Percentiles rank a stretch among this genome's conserved stretches.
phyloP scores from a whole-genome alignment of 2,888 invertebrate genomes.

The Apomyelois bistriatella region DNA sequence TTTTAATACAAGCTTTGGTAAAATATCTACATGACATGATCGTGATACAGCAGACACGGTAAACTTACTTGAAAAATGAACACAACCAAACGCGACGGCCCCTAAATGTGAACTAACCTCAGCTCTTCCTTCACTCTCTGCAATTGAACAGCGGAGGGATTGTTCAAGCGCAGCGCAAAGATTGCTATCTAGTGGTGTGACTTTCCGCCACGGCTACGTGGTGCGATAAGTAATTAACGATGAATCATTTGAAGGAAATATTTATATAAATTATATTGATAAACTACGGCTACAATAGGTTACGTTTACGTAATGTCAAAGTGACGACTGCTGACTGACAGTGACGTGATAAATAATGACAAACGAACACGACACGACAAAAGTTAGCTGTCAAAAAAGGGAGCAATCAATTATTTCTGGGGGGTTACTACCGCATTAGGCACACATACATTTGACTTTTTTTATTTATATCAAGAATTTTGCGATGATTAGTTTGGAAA shows the following conservation, averaged over 20 bases:
- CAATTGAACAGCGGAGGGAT: slow-evolving; percentile 8
- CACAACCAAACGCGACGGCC: slow-evolving; percentile 39
- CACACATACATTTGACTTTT: too few species aligned
- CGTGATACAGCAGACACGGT: slow-evolving; percentile 21
- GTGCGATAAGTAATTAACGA: background rate
- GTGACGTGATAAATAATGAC: too few species aligned
- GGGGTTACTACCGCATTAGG: too few species aligned
- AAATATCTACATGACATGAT: background rate
- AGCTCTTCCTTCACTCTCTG: background rate
- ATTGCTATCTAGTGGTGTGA: slow-evolving; percentile 5
- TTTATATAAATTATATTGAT: background rate
- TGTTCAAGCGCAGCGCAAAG: slow-evolving; percentile 18
- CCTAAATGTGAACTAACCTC: slow-evolving; percentile 46
- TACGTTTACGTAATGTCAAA: background rate
- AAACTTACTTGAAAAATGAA: slow-evolving; percentile 42
- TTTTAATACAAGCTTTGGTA: background rate
- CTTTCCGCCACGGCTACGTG: background rate
- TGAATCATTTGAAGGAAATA: background rate
- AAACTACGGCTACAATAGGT: background rate
- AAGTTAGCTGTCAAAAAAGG: too few species aligned
- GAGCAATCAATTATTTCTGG: too few species aligned
- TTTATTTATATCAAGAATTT: too few species aligned
- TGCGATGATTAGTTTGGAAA: too few species aligned
- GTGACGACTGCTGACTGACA: background rate
- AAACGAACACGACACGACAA: too few species aligned